Evolutionary conservation across 1,140 invertebrate genomes (phyloP).

Genomic region (Zelostemma sp.): DNA sequence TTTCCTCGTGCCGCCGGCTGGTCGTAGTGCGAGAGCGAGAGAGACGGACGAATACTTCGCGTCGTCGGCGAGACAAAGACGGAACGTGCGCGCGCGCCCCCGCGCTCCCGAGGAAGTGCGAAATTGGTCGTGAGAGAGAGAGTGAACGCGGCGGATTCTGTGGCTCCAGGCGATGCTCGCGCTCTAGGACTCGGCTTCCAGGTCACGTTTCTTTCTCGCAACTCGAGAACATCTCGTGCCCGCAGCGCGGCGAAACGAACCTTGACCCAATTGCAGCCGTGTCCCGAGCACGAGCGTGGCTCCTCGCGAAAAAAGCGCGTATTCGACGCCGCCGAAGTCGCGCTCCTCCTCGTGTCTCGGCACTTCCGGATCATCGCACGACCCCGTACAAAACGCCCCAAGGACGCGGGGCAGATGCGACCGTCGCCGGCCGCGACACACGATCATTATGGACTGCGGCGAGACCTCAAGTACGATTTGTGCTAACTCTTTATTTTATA

Average conservation of each 20-base stretch:
- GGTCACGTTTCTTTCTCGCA: no score
- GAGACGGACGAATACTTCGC: background rate
- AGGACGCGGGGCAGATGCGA: constrained; percentile 57
- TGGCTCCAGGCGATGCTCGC: no score
- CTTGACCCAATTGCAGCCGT: constrained; percentile 52
- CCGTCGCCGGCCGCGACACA: constrained; percentile 50
- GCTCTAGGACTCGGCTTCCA: no score
- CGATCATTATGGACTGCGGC: constrained; percentile 66
- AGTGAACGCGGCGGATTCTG: no score
- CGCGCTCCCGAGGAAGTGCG: constrained; percentile 9
- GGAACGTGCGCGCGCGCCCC: constrained; percentile 25
- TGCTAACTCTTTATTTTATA: background rate
- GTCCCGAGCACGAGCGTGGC: constrained; percentile 7
- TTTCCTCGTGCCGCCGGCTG: constrained; percentile 31
- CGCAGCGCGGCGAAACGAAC: constrained; percentile 48
- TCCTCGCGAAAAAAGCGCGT: constrained; percentile 28
- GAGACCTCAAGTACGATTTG: constrained; percentile 65
- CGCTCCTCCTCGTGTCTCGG: no score
- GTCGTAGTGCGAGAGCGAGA: background rate
- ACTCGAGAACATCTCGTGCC: constrained; percentile 4
- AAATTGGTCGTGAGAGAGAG: no score
- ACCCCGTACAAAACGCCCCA: no score
- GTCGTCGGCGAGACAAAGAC: constrained; percentile 16
- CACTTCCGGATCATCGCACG: no score
- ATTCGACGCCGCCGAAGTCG: constrained; percentile 24